These are phyloP conservation scores for Glaucidium brasilianum DNA, from an alignment of 2,113 vertebrate genomes.

Conservation along the genomic window DNA sequence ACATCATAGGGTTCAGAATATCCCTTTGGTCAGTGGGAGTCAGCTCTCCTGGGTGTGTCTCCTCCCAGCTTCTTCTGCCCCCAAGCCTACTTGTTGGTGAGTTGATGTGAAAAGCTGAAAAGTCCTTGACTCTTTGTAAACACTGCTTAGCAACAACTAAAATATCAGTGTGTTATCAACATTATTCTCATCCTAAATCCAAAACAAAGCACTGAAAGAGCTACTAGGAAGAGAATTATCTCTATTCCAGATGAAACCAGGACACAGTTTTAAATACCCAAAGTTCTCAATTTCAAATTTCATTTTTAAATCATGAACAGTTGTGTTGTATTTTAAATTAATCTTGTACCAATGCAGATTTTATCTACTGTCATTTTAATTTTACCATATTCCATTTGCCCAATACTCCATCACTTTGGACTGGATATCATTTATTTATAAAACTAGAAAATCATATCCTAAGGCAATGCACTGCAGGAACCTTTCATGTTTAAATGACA, in stretches of 20 bases:
- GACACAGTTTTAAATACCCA: neutral
- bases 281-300: neutral
- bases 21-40: neutral
- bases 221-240: neutral
- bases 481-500: conserved; percentile 66
- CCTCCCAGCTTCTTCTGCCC: neutral
- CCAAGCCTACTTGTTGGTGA: neutral
- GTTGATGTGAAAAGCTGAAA: neutral
- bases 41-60: neutral
- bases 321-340: neutral
- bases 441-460: conserved; percentile 58
- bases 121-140: neutral
- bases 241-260: neutral
- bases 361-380: conserved; percentile 30
- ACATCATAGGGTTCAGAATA: neutral
- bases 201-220: neutral
- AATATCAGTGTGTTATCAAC: neutral
- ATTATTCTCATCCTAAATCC: neutral
- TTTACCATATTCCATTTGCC: neutral
- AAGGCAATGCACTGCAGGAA: conserved; percentile 40
- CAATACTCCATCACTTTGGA: conserved; percentile 16
- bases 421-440: conserved; percentile 65
- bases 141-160: neutral
- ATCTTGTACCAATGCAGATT: neutral
- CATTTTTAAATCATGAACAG: neutral